These are phyloP conservation scores for Salpingus planirostris DNA, from an alignment of 2,888 invertebrate genomes.

Conservation along the genomic window DNA sequence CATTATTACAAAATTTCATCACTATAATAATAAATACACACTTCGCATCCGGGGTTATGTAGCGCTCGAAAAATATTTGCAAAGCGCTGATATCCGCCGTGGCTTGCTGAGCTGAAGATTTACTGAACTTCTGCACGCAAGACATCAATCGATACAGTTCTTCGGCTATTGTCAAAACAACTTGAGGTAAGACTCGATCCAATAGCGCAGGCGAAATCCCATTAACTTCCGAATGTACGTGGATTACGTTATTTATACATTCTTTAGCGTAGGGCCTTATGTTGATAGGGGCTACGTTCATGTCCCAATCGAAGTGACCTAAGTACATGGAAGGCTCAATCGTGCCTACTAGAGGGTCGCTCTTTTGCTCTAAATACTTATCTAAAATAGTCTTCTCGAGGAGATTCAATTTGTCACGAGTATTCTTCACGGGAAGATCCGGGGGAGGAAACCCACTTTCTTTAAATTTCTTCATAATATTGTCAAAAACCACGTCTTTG, in stretches of 20 bases:
- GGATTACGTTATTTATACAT: conserved; percentile 71
- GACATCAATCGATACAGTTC: conserved; percentile 83
- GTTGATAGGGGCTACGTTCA: conserved; percentile 64
- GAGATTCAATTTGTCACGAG: conserved; percentile 53
- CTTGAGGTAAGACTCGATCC: conserved; percentile 60
- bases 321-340: conserved; percentile 95
- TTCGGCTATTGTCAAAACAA: conserved; percentile 87
- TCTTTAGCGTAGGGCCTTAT: conserved; percentile 84
- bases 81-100: conserved; percentile 65
- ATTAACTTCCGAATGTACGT: conserved; percentile 71
- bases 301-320: conserved; percentile 79
- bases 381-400: conserved; percentile 62
- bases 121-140: conserved; percentile 62
- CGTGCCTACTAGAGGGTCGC: conserved; percentile 90
- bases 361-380: conserved; percentile 80
- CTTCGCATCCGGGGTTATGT: conserved; percentile 57
- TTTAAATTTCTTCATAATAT: conserved; percentile 59
- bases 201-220: conserved; percentile 71
- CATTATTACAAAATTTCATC: conserved; percentile 10
- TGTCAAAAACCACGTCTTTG: conserved; percentile 60
- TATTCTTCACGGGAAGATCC: conserved; percentile 57
- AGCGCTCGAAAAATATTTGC: conserved; percentile 54
- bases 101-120: conserved; percentile 68
- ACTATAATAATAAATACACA: conserved; percentile 43
- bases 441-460: conserved; percentile 64